These are phyloP conservation scores for Autographa gamma DNA, from an alignment of 2,888 invertebrate species.

Conservation along the genomic window DNA sequence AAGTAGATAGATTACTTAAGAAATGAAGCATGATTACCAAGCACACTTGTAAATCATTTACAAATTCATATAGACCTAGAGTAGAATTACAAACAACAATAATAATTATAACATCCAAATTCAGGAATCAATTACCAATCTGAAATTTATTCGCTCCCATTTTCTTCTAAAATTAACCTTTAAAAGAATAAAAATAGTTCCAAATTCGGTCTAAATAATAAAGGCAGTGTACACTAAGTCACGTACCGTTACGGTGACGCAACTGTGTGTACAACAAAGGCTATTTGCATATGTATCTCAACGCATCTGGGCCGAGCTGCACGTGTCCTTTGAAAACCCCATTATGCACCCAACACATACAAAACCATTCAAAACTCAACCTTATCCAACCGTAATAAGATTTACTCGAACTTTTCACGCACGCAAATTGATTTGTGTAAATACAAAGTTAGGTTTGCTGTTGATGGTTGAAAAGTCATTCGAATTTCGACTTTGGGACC, in stretches of 20 bases:
- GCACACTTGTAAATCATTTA: too few species aligned
- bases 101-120: neutral
- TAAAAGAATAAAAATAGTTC: conserved; percentile 29
- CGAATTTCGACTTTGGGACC: conserved; percentile 51
- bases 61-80: too few species aligned
- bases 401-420: conserved; percentile 15
- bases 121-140: neutral
- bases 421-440: conserved; percentile 41
- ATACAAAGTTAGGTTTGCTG: conserved; percentile 57
- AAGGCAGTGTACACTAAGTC: conserved; percentile 64
- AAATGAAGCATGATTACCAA: too few species aligned
- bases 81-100: too few species aligned
- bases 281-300: conserved; percentile 84
- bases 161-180: conserved; percentile 6
- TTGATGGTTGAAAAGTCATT: conserved; percentile 28
- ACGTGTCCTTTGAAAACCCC: conserved; percentile 58
- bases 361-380: conserved; percentile 38
- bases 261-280: conserved; percentile 82
- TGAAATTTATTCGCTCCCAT: neutral
- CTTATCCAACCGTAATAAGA: conserved; percentile 34
- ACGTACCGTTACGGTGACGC: conserved; percentile 78
- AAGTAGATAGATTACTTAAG: too few species aligned
- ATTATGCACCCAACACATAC: conserved; percentile 26
- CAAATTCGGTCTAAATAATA: conserved; percentile 56
- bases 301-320: conserved; percentile 69